These are phyloP conservation scores for Tonatia bakeri DNA, from an alignment of 2,113 vertebrate genomes.

Conservation along the genomic window DNA sequence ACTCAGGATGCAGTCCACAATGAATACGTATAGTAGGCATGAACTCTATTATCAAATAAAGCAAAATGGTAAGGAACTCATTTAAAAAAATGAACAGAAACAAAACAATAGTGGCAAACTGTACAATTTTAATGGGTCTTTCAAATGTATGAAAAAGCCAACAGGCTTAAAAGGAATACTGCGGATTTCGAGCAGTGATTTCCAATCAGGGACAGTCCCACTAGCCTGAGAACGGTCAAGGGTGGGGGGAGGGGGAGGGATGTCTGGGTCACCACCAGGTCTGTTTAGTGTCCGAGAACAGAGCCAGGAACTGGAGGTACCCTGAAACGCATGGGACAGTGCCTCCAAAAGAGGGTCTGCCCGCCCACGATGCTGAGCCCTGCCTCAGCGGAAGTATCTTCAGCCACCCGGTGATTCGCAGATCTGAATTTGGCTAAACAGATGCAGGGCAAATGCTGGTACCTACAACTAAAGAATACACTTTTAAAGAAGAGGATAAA, in stretches of 20 bases:
- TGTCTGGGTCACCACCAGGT: neutral
- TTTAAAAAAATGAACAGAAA: neutral
- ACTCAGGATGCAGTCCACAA: neutral
- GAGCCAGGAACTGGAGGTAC: neutral
- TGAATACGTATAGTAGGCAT: neutral
- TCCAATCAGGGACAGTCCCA: neutral
- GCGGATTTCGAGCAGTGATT: neutral
- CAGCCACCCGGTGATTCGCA: neutral
- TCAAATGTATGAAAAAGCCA: neutral
- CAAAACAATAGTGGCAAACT: neutral
- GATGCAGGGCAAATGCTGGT: neutral
- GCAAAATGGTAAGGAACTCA: neutral
- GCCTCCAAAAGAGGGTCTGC: neutral
- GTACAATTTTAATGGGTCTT: neutral
- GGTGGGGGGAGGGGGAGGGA: fast-evolving
- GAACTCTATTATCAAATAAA: neutral
- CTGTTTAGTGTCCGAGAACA: neutral
- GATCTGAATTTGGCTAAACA: neutral
- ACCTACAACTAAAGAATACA: neutral
- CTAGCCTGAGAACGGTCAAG: neutral
- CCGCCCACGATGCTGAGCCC: neutral
- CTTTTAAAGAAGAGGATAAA: neutral
- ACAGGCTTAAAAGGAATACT: neutral
- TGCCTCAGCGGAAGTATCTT: neutral
- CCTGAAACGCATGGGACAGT: neutral